These are phyloP conservation scores for Vombatus ursinus DNA, from an alignment of 2,113 vertebrate genomes.

Conservation along the genomic window DNA sequence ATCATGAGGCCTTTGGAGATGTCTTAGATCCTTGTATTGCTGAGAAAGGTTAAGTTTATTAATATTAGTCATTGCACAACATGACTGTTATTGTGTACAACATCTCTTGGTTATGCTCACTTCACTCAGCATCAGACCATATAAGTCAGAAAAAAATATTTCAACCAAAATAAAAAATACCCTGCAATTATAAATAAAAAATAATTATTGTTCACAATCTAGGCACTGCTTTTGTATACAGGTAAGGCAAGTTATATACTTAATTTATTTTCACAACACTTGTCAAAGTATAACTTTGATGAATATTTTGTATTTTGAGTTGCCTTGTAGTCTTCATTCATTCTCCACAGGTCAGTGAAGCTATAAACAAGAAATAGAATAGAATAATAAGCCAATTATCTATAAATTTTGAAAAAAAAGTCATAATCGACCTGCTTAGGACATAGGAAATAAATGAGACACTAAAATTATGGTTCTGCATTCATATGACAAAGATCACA, in stretches of 20 bases:
- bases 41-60: too few relatives aligned
- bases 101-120: too few relatives aligned
- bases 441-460: slow-evolving; percentile 5
- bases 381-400: slow-evolving; percentile 42
- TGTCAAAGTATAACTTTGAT: background rate
- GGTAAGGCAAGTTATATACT: too few relatives aligned
- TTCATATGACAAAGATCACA: slow-evolving; percentile 62
- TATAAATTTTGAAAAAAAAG: slow-evolving; percentile 9
- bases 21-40: too few relatives aligned
- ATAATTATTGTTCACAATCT: background rate
- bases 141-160: too few relatives aligned
- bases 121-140: too few relatives aligned
- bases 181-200: background rate
- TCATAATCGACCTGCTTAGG: slow-evolving; percentile 37
- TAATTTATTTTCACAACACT: background rate
- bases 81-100: too few relatives aligned
- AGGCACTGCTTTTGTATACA: too few relatives aligned
- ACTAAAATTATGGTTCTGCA: slow-evolving; percentile 47
- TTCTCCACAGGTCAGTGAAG: background rate
- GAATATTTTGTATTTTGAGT: background rate
- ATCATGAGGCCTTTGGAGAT: too few relatives aligned
- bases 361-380: slow-evolving; percentile 29
- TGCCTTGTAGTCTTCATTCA: background rate
- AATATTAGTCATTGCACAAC: too few relatives aligned
- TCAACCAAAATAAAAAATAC: too few relatives aligned